A percentile compares a stretch with the other conserved stretches of the same genome.
These are phyloP conservation scores for Palythoa grandiflora DNA, from an alignment of 92 coral and sea anemone genomes.

Conservation along the genomic window DNA sequence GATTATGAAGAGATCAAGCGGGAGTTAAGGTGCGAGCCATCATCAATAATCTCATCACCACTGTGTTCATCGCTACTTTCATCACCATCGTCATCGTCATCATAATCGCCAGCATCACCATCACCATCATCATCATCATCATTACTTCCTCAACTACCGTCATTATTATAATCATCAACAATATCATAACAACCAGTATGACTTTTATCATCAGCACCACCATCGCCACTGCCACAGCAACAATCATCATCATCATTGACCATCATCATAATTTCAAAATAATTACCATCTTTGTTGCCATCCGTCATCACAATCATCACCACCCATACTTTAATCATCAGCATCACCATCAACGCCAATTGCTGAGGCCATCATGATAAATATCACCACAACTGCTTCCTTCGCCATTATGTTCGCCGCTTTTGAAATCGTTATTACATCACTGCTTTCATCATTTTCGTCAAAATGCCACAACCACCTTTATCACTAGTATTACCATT, in stretches of 20 bases:
- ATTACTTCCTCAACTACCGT: neutral
- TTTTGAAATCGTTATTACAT: too few relatives aligned
- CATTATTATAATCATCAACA: neutral
- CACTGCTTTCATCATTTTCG: too few relatives aligned
- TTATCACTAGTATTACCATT: too few relatives aligned
- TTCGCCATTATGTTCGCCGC: too few relatives aligned
- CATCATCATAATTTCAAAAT: neutral
- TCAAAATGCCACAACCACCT: too few relatives aligned
- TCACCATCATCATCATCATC: neutral
- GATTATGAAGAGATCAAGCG: slow-evolving; percentile 94
- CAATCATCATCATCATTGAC: neutral
- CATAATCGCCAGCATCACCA: neutral
- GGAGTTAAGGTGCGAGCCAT: slow-evolving; percentile 80
- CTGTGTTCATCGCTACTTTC: neutral
- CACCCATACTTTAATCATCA: neutral
- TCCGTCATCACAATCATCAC: neutral
- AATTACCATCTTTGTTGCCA: neutral
- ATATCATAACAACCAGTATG: neutral
- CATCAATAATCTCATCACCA: neutral
- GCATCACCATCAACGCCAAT: neutral
- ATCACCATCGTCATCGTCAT: neutral
- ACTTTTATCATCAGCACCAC: neutral
- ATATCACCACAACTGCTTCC: neutral
- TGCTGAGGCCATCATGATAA: too few relatives aligned
- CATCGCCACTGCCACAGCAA: neutral